Percentiles rank a stretch among this genome's conserved stretches.
These are phyloP conservation scores for Merodon equestris DNA, from an alignment of 2,888 invertebrate species.

Conservation along the genomic window DNA sequence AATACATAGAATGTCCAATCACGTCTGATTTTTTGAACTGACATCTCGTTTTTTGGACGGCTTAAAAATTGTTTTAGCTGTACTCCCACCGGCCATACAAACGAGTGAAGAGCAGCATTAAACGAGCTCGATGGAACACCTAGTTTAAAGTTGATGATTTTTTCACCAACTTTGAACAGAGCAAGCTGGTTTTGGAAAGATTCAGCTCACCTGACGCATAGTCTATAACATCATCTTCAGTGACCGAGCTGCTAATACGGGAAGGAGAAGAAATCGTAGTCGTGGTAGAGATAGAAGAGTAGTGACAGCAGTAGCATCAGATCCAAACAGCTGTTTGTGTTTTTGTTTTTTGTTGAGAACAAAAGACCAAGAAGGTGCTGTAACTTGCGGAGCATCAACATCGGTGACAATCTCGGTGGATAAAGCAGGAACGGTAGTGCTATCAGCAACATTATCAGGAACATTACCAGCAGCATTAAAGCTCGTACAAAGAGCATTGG, in stretches of 20 bases:
- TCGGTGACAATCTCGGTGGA: constrained; percentile 2
- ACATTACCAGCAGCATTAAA: no score
- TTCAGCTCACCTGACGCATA: no score
- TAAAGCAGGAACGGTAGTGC: neutral
- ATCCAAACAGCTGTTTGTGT: neutral
- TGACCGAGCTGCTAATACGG: neutral
- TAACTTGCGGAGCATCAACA: constrained; percentile 1
- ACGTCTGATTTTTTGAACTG: no score
- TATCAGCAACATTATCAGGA: neutral
- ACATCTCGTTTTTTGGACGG: no score
- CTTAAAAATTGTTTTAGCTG: no score
- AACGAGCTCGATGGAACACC: no score
- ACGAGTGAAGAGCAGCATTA: no score
- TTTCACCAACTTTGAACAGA: no score
- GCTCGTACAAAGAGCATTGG: neutral
- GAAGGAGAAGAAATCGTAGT: neutral
- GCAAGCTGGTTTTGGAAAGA: no score
- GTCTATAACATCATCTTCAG: neutral
- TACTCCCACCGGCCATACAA: no score
- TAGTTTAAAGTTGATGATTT: no score
- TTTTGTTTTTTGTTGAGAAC: neutral
- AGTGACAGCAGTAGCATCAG: neutral
- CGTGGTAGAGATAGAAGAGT: constrained; percentile 1
- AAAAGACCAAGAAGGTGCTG: constrained; percentile 1
- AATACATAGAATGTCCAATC: no score